A percentile compares a stretch with the other conserved stretches of the same genome.
phyloP scores from a whole-genome alignment of 2,797 vertebrate species.

The Neopelma chrysocephalum region DNA sequence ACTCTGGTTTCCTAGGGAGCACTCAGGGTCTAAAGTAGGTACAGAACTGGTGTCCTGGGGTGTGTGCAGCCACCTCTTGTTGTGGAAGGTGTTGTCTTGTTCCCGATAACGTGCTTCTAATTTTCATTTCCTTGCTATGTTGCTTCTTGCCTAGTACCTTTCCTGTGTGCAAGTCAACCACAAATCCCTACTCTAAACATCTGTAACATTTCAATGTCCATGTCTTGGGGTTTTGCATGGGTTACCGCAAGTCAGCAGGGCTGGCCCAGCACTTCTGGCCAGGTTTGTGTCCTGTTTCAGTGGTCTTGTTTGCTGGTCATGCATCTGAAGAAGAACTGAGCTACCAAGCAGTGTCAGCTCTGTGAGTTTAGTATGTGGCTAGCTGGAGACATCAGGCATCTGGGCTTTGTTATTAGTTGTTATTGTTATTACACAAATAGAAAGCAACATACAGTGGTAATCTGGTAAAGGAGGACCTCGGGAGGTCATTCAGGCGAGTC shows the following conservation, averaged over 20 bases:
- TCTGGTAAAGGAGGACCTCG: background rate
- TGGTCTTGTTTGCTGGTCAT: background rate
- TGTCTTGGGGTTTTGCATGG: background rate
- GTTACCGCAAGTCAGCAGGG: background rate
- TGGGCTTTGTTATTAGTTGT: background rate
- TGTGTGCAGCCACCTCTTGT: background rate
- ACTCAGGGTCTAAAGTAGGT: background rate
- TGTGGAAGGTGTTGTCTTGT: background rate
- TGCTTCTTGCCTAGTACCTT: background rate
- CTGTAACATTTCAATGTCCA: background rate
- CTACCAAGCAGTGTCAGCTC: background rate
- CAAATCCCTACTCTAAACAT: background rate
- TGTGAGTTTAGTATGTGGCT: background rate
- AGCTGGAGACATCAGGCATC: background rate
- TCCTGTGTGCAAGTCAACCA: background rate
- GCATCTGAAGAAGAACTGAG: background rate
- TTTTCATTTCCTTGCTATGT: background rate
- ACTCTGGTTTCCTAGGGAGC: rapidly evolving
- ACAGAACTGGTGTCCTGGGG: background rate
- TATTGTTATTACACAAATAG: background rate
- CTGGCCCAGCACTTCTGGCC: background rate
- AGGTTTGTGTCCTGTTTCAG: background rate
- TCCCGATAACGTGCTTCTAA: background rate
- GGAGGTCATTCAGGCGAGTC: background rate
- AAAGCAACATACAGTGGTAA: background rate